These are phyloP conservation scores for Strongylocentrotus purpuratus DNA, from an alignment of 35 echinoderm and acorn worm species.

Conservation along the genomic window DNA sequence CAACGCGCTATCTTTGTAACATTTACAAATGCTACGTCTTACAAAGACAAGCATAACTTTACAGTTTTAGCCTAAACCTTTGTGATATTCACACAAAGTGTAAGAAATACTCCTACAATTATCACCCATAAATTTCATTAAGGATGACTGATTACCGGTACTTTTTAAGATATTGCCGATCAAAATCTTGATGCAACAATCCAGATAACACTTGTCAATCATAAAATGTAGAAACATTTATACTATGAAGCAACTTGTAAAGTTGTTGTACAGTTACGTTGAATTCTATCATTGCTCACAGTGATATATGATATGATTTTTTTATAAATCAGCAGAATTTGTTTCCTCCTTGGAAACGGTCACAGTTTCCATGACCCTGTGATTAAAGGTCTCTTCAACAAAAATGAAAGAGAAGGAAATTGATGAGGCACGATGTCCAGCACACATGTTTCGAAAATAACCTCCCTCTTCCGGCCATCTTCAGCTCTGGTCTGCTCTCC, in stretches of 20 bases:
- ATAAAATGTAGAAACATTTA: neutral
- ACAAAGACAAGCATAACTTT: no score
- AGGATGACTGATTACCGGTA: no score
- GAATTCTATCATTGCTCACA: no score
- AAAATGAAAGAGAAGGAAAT: neutral
- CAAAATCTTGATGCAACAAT: no score
- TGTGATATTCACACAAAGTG: no score
- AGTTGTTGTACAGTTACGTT: neutral
- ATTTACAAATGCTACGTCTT: no score
- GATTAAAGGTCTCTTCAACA: neutral
- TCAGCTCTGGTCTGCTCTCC: neutral
- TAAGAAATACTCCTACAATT: no score
- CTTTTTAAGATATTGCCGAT: no score
- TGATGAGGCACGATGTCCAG: neutral
- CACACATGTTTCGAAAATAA: neutral
- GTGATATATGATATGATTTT: neutral
- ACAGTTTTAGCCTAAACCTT: no score
- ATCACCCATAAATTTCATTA: no score
- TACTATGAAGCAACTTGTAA: neutral
- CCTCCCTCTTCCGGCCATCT: neutral
- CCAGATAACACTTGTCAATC: neutral
- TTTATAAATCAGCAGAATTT: neutral
- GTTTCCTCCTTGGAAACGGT: neutral
- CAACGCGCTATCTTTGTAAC: no score
- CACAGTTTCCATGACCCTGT: neutral